Base-by-base conservation (phyloP, 2,113 vertebrate species). In the Neogobius melanostomus region DNA sequence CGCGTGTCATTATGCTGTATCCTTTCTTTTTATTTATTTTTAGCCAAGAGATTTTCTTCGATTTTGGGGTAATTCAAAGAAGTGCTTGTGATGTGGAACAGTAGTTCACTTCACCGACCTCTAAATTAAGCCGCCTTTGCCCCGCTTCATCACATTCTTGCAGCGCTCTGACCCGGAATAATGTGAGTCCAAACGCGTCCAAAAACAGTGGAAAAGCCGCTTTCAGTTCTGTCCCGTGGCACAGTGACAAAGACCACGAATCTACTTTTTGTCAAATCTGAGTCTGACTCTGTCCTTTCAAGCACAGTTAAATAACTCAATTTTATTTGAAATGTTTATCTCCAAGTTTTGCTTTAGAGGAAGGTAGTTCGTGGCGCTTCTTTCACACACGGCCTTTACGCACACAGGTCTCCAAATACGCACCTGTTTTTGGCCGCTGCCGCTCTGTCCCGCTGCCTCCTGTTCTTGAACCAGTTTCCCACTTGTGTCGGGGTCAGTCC, bases 391-490 rank as follows among this genome's bases (percentile, higher is more conserved):
- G 6, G 21, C 11, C 51, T 17, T 57, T 57, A 57, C 54, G n/a
- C n/a, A 56, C 54, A 57, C 11, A 57, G 2, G 10, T 47, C 46
- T 11, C 12, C 36, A n/a, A 44, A 61, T 4, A 93, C 95, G 93
- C 83, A 98, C 97, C 97, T 98, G 95, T 98, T 98, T 79, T 98
- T 99, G 76, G 97, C 96, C n/a, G 97, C 97, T 6, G 97, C 97
- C 0, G 97, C 97, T 52, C 97, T 93, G 91, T 99, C 97, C 85
- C 97, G 93, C 87, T 98, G 97, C 89, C 97, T 92, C 74, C 97
- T 94, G 90, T 99, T 99, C 89, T 99, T 99, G 93, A 99, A 99
- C 97, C 97, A 99, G 92, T 99, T 99, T 66, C 97, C 97, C 74
- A 99, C 97, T 85, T 99, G 97, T 36, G 97, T 98, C 76, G 96